phyloP scores from a whole-genome alignment of 2,888 invertebrate genomes.

The Drosophila kuntzei region DNA sequence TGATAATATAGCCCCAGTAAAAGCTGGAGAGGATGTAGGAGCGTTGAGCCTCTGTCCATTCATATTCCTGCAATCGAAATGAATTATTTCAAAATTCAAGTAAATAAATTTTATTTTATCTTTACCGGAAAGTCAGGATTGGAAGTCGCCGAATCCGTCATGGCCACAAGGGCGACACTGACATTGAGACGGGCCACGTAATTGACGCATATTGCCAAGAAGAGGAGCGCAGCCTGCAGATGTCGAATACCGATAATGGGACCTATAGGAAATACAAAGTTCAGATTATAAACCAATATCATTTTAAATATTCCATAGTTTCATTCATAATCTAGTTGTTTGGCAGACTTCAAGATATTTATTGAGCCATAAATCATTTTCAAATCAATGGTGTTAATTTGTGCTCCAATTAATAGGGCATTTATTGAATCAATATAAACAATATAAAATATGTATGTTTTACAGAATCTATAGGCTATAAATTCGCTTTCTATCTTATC shows the following conservation, averaged over 20 bases:
- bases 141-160: constrained; percentile 87
- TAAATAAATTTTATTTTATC: neutral
- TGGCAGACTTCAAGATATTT: neutral
- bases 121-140: constrained; percentile 86
- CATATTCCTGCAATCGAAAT: constrained; percentile 63
- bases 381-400: constrained; percentile 7
- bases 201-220: constrained; percentile 87
- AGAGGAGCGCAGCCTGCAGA: constrained; percentile 88
- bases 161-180: constrained; percentile 90
- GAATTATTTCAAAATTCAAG: neutral
- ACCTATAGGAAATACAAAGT: constrained; percentile 62
- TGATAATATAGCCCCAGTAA: constrained; percentile 91
- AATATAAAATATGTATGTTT: neutral
- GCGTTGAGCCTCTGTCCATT: constrained; percentile 86
- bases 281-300: neutral
- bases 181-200: constrained; percentile 89
- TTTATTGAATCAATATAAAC: constrained; percentile 4
- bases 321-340: constrained; percentile 10
- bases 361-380: constrained; percentile 7
- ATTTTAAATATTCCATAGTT: neutral
- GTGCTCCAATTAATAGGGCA: constrained; percentile 6
- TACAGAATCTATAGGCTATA: neutral
- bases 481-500: constrained; percentile 20
- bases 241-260: constrained; percentile 88
- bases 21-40: constrained; percentile 89